Evolutionary conservation across 2,113 vertebrate species (phyloP).

Genomic region (Columba livia): DNA sequence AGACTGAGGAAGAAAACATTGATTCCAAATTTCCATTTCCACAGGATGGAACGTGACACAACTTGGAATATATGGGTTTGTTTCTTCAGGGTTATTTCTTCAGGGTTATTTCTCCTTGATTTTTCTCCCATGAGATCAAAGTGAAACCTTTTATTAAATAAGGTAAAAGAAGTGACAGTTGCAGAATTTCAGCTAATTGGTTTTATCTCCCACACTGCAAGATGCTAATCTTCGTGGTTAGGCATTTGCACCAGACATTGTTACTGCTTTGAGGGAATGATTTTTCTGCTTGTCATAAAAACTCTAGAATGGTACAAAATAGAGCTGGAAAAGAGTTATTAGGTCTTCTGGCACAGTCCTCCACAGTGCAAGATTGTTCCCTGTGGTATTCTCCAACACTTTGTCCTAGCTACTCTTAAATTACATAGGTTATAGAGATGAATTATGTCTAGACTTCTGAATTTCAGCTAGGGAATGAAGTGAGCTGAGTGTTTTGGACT

Average conservation of each 20-base stretch:
- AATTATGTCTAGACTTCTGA: not conserved
- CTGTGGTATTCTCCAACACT: not conserved
- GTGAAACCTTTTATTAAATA: not conserved
- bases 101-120: not conserved
- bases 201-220: not conserved
- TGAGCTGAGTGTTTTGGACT: not conserved
- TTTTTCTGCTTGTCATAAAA: slow-evolving; percentile 6
- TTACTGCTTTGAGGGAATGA: not conserved
- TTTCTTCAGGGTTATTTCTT: not conserved
- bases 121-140: not conserved
- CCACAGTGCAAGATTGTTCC: not conserved
- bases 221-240: not conserved
- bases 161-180: not conserved
- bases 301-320: not conserved
- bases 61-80: not conserved
- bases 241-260: not conserved
- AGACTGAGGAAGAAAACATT: not conserved
- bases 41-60: not conserved
- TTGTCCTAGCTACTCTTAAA: not conserved
- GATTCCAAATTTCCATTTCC: not conserved
- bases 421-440: not conserved
- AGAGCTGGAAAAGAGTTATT: not conserved
- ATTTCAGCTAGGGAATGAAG: not conserved
- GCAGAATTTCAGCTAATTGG: not conserved
- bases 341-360: not conserved